Evolutionary conservation across 2,113 vertebrate genomes (phyloP), one percentile per base, ranked within the genome.

Genomic region (Rhineura floridana): DNA sequence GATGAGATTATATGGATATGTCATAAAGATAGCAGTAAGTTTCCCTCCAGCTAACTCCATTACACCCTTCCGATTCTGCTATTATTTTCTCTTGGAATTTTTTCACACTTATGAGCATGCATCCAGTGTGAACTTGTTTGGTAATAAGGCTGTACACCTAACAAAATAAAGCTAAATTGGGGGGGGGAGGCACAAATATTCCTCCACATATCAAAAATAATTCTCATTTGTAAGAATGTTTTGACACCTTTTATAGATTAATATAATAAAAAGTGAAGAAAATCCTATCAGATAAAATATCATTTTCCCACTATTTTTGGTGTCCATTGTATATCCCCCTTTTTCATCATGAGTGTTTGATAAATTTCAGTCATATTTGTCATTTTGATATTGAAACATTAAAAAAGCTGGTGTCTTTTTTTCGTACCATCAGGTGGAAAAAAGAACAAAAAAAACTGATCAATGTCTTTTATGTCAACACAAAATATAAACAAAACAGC

Each of bases 401-500:
- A 86, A 89, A 91, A 72, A 91, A 39, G 46, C 80, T 0, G 42
- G 72, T 83, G 91, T 88, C 62, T 96, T 85, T 90, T n/a, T 23
- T 90, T 86, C 89, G 91, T 93, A 90, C 84, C 90, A 85, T 87
- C 72, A 80, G 87, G 94, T 91, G 77, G 59, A 91, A 95, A 95
- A 92, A 91, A 92, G 95, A 96, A 93, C 81, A 88, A 73, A 85
- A 92, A 93, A 89, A 7, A 11, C 44, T 30, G 28, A 92, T 95
- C 93, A 90, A 90, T 73, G 63, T 94, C 91, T 89, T 91, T 89
- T 95, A 94, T 93, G 93, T 96, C 95, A 95, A 95, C 91, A 94
- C 91, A 94, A 94, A 96, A 94, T 89, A 94, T 91, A 96, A 96
- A 95, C 95, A 96, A 94, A 96, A 91, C 0, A 30, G 84, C 63